Evolutionary conservation across 2,113 vertebrate genomes (phyloP).

Genomic region (Budorcas taxicolor): DNA sequence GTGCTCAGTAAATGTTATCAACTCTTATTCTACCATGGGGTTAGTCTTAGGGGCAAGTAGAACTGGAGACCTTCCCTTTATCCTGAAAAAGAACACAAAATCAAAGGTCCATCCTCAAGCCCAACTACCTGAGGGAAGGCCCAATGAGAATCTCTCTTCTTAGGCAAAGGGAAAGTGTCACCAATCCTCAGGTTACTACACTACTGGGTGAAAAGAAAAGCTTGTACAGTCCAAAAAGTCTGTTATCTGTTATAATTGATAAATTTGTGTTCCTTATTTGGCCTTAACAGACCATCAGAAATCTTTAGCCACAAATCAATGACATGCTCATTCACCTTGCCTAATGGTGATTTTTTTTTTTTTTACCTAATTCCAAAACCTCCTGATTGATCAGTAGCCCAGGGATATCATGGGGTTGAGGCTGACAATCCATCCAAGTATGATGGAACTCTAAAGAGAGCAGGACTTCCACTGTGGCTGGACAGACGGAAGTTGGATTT

Average conservation of each 20-base stretch:
- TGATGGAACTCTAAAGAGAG: neutral
- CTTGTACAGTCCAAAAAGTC: neutral
- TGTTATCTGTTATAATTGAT: neutral
- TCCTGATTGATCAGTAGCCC: neutral
- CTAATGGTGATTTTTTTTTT: neutral
- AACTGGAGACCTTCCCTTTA: neutral
- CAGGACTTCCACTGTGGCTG: neutral
- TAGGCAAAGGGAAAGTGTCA: neutral
- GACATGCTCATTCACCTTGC: neutral
- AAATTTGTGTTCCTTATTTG: neutral
- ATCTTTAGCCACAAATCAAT: slow-evolving; percentile 19
- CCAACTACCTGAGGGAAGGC: neutral
- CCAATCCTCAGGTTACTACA: neutral
- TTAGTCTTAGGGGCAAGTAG: neutral
- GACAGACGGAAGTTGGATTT: neutral
- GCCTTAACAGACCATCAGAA: neutral
- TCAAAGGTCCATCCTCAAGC: neutral
- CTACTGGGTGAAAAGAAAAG: neutral
- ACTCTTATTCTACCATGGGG: neutral
- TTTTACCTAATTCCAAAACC: neutral
- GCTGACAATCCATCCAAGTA: neutral
- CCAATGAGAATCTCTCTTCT: neutral
- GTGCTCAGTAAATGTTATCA: neutral
- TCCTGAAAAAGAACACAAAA: neutral
- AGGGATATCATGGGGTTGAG: neutral